Evolutionary conservation across 2,888 invertebrate genomes (phyloP).

Genomic region (Seira musarum): DNA sequence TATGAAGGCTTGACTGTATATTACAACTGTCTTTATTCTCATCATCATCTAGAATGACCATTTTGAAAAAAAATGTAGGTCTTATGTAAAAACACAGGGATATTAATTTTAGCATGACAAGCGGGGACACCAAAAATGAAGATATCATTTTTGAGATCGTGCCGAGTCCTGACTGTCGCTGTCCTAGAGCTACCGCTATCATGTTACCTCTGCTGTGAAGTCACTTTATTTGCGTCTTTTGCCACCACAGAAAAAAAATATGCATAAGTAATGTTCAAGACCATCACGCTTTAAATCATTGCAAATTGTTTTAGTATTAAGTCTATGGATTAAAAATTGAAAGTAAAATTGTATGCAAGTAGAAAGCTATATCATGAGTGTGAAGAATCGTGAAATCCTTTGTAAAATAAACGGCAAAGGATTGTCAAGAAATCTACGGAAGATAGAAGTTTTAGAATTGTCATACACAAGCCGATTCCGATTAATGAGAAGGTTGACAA

Average conservation of each 20-base stretch:
- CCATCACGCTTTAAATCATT: slow-evolving; percentile 19
- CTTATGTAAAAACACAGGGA: background rate
- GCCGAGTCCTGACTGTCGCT: too few relatives aligned
- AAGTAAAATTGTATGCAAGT: background rate
- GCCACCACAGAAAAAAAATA: background rate
- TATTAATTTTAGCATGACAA: slow-evolving; percentile 17
- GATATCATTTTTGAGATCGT: slow-evolving; percentile 1
- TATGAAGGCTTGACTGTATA: background rate
- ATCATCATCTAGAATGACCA: slow-evolving; percentile 14
- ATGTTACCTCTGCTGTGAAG: slow-evolving; percentile 5
- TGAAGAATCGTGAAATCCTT: too few relatives aligned
- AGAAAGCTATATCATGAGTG: background rate
- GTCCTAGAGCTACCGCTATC: slow-evolving; percentile 7
- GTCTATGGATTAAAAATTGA: background rate
- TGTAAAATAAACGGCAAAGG: too few relatives aligned
- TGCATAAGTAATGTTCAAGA: slow-evolving; percentile 10
- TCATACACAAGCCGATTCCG: background rate
- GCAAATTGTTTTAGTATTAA: background rate
- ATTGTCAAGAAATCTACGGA: too few relatives aligned
- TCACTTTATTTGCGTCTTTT: background rate
- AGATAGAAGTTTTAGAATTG: background rate
- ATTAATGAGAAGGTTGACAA: background rate
- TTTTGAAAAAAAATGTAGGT: slow-evolving; percentile 10
- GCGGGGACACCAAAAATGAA: slow-evolving; percentile 16
- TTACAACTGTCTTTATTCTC: background rate